Base-by-base conservation (phyloP, 2,888 invertebrate species). In the Chymomyza procnemis region DNA sequence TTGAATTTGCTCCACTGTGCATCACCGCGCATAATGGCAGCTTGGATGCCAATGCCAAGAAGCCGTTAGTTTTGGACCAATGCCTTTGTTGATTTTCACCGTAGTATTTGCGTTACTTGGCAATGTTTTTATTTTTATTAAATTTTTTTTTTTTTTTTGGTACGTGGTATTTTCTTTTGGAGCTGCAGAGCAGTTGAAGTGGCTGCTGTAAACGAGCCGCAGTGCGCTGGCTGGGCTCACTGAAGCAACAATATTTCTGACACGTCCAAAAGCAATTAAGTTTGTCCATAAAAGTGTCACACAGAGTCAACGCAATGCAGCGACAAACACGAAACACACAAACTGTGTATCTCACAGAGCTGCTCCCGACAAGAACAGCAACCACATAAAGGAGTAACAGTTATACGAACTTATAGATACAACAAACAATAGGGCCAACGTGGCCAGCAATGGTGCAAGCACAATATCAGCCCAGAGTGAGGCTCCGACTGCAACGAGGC, bases 191-290 rank as follows among this genome's bases (percentile, higher is more conserved):
- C 18, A 19, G 50, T 21, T 21, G 54, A 21, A 14, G 18, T 18
- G 54, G 54, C 18, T 21, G 54, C 54, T 56, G 56, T 21, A 56
- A 21, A 22, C 30, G 56, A 56, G 30, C 19, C 50, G 50, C 19
- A 50, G 19, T 19, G 19, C 50, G 16, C 16, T 16, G 50, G 50
- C 8, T 50, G 16, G 50, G 19, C 50, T 50, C 50, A 50, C 56
- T 64, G 46, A 66, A 55, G 58, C 66, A 55, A 69, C 64, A 64
- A 65, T 72, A 76, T 79, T 69, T 80, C 67, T 69, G 79, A 68
- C 81, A 79, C 74, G 86, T 78, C 71, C 81, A 61, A 75, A 79
- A 76, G 76, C 84, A 80, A 85, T 80, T 85, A 85, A 80, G 75
- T 82, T 82, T 85, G 72, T 80, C 75, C 74, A 74, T 75, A 74